Evolutionary conservation across 2,113 vertebrate species (phyloP).

Genomic region (Anoplopoma fimbria): DNA sequence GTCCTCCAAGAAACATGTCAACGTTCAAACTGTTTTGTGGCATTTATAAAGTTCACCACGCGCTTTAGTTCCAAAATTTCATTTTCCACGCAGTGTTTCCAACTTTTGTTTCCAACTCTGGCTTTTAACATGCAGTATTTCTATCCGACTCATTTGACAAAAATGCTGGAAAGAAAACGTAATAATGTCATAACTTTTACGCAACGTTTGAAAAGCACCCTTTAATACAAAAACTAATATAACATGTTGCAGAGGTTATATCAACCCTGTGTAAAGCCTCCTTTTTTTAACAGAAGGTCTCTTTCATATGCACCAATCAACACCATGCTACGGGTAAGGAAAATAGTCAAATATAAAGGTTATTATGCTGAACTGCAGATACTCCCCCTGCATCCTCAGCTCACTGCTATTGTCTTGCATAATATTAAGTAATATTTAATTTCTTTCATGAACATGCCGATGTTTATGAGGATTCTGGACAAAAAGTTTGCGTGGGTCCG

Average conservation of each 20-base stretch:
- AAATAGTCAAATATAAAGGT: background rate
- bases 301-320: background rate
- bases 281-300: background rate
- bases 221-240: background rate
- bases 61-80: background rate
- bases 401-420: background rate
- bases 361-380: conserved; percentile 5
- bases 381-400: background rate
- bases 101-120: background rate
- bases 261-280: background rate
- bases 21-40: background rate
- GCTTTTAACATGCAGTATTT: background rate
- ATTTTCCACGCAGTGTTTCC: background rate
- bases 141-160: background rate
- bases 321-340: background rate
- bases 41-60: background rate
- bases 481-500: conserved; percentile 39
- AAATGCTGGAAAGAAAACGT: background rate
- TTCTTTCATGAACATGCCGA: background rate
- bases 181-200: background rate
- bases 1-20: background rate
- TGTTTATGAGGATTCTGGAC: conserved; percentile 14
- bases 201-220: background rate
- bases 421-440: background rate
- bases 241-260: background rate